These are phyloP conservation scores for Jordanella pulchra DNA, from an alignment of 2,797 vertebrate species.

Conservation along the genomic window DNA sequence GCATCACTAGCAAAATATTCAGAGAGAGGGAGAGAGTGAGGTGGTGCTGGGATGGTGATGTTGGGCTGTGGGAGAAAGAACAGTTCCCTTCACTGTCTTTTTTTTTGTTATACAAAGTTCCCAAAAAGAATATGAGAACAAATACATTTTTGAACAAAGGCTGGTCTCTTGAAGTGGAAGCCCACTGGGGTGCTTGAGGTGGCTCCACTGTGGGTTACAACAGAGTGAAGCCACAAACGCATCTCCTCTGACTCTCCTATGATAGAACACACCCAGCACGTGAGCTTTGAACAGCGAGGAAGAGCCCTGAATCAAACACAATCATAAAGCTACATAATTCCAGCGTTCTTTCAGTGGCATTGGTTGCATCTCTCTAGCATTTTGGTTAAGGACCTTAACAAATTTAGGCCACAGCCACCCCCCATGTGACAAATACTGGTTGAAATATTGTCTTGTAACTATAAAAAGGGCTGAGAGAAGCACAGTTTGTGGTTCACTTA, in stretches of 20 bases:
- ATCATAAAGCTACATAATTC: conserved; percentile 55
- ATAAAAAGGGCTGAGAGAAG: conserved; percentile 52
- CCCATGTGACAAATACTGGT: conserved; percentile 28
- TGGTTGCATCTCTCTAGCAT: conserved; percentile 38
- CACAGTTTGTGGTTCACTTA: conserved; percentile 43
- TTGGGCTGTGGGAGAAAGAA: conserved; percentile 52
- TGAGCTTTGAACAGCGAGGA: conserved; percentile 73
- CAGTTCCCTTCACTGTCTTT: conserved; percentile 47
- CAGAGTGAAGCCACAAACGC: conserved; percentile 63
- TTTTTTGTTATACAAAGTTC: conserved; percentile 71
- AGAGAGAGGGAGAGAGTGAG: conserved; percentile 52
- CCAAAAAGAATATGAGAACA: conserved; percentile 86
- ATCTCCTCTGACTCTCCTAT: conserved; percentile 48
- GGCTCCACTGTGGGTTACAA: conserved; percentile 72
- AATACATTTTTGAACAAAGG: conserved; percentile 84
- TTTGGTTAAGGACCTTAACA: conserved; percentile 44
- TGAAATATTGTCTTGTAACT: conserved; percentile 41
- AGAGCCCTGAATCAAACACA: conserved; percentile 58
- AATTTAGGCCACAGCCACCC: conserved; percentile 17
- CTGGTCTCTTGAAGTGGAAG: conserved; percentile 76
- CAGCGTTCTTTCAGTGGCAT: conserved; percentile 54
- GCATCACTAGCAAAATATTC: conserved; percentile 78
- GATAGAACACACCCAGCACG: conserved; percentile 55
- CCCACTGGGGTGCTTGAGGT: conserved; percentile 73
- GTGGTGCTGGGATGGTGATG: conserved; percentile 42